A percentile compares a stretch with the other conserved stretches of the same genome.
These are phyloP conservation scores for Spea hammondii DNA, from an alignment of 2,797 vertebrate genomes.

Conservation along the genomic window DNA sequence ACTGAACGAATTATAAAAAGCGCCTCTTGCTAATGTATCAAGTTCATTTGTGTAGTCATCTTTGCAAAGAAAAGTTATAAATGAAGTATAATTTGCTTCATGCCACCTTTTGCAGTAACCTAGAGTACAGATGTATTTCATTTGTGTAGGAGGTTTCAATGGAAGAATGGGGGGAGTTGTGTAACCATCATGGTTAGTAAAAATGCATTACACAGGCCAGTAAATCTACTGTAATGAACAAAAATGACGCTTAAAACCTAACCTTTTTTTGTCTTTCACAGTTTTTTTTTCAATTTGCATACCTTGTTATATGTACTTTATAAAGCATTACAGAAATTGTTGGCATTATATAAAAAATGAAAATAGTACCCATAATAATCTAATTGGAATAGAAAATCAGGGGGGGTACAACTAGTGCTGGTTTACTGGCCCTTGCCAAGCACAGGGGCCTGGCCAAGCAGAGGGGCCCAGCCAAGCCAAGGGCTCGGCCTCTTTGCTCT, in stretches of 20 bases:
- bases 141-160: conserved; percentile 25
- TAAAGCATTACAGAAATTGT: no score
- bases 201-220: conserved; percentile 10
- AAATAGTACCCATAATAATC: no score
- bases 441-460: no score
- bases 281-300: no score
- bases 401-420: no score
- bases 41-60: conserved; percentile 37
- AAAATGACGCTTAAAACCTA: conserved; percentile 5
- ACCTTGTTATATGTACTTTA: no score
- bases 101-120: conserved; percentile 37
- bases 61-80: conserved; percentile 45
- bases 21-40: conserved; percentile 46
- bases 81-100: conserved; percentile 45
- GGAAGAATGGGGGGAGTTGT: conserved; percentile 17
- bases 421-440: no score
- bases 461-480: no score
- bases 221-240: conserved; percentile 8
- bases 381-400: no score
- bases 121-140: conserved; percentile 31
- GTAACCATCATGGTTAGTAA: conserved; percentile 33
- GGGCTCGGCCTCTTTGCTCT: no score
- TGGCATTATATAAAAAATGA: no score
- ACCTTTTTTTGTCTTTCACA: no score
- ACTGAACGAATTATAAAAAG: conserved; percentile 48